Evolutionary conservation across 2,888 invertebrate genomes (phyloP), one percentile per base, ranked within the genome.

Genomic region (Macroteleia sp.): DNA sequence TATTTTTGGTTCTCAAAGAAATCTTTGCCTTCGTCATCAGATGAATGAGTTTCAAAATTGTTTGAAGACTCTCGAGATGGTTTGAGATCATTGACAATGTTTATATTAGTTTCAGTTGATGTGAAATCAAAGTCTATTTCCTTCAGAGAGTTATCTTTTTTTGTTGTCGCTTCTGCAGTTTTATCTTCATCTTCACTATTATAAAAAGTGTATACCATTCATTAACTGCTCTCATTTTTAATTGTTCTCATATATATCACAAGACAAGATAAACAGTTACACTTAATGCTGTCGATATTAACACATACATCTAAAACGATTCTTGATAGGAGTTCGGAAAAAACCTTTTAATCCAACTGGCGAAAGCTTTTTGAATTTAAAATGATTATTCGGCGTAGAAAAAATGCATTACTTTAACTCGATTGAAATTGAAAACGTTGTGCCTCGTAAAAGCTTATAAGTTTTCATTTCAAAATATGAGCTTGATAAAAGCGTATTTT

Each of bases 1-100:
- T 96, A 96, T 81, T 94, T 95, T 81, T 93, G 92, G 86, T 95
- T 94, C n/a, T 95, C 94, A 85, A 94, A 95, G 91, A 96, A 94
- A 85, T 94, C 93, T 77, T 94, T 94, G 81, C 95, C 95, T 90
- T 97, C 97, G 78, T 97, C 96, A 83, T 97, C 97, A 0, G 96
- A 96, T 0, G 96, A 96, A 89, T 96, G 96, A 0, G 93, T 93
- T 36, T n/a, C n/a, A n/a, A n/a, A n/a, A n/a, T 46, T 39, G 34
- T 71, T 57, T 16, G 41, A 20, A 22, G 70, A 52, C 19, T 19
- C 25, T 46, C n/a, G n/a, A n/a, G n/a, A n/a, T n/a, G n/a, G n/a
- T n/a, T n/a, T n/a, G n/a, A n/a, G n/a, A n/a, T n/a, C n/a, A n/a
- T n/a, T n/a, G n/a, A n/a, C n/a, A n/a, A n/a, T n/a, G n/a, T 44